Conservation (phyloP, 2,113 vertebrate genomes). For the Microtus pennsylvanicus region DNA sequence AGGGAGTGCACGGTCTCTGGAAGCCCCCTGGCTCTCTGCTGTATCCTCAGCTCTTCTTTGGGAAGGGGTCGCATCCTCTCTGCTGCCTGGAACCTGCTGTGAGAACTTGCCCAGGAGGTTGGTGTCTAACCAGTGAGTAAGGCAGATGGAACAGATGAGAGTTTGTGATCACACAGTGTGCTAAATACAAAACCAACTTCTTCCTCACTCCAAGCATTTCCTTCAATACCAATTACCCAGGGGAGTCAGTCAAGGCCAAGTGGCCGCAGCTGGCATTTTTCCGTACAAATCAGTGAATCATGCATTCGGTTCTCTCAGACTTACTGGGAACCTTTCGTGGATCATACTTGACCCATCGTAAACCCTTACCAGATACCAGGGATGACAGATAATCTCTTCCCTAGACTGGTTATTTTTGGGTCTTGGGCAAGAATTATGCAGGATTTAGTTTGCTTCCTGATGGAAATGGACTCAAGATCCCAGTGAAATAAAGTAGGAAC, state of each 20-base stretch:
- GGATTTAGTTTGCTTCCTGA: constrained; percentile 46
- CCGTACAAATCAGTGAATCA: background rate
- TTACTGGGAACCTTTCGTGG: background rate
- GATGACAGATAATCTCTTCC: background rate
- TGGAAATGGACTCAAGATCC: background rate
- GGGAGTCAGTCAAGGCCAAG: constrained; percentile 73
- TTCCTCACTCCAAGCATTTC: background rate
- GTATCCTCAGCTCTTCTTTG: background rate
- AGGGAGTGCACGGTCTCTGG: background rate
- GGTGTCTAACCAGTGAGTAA: constrained; percentile 46
- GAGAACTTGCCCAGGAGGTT: background rate
- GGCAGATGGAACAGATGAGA: constrained; percentile 52
- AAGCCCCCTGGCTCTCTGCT: background rate
- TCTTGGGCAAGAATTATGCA: constrained; percentile 48
- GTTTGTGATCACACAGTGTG: constrained; percentile 68
- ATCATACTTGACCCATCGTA: background rate
- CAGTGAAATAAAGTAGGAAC: constrained; percentile 36
- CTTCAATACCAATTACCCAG: constrained; percentile 76
- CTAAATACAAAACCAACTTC: constrained; percentile 66
- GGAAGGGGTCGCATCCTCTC: background rate
- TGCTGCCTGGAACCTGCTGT: background rate
- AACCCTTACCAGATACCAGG: background rate
- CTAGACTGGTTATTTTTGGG: background rate
- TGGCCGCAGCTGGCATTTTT: background rate
- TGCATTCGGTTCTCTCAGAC: background rate